Evolutionary conservation across 2,113 vertebrate species (phyloP).

Genomic region (Gallinago undulata): DNA sequence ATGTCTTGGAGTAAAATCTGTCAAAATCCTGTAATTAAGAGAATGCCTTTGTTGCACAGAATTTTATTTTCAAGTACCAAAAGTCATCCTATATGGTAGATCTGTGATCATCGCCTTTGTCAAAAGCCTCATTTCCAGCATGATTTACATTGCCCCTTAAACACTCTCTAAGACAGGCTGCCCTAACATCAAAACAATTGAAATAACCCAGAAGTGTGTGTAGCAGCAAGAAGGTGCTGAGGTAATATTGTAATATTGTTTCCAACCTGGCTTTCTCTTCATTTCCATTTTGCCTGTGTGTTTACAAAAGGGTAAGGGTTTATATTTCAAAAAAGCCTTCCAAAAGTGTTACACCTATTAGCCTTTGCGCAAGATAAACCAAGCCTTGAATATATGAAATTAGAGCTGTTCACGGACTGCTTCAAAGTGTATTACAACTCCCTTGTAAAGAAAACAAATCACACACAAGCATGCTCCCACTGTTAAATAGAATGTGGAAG

Average conservation of each 20-base stretch:
- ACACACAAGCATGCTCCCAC: neutral
- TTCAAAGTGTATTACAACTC: neutral
- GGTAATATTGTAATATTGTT: neutral
- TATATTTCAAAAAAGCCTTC: neutral
- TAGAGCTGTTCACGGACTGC: neutral
- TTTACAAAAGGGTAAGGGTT: neutral
- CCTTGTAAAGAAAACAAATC: neutral
- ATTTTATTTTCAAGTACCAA: neutral
- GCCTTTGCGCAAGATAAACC: neutral
- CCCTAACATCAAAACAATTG: neutral
- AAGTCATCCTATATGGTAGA: neutral
- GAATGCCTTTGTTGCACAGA: neutral
- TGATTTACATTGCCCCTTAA: neutral
- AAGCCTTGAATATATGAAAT: fast-evolving
- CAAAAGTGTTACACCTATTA: neutral
- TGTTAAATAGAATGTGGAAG: neutral
- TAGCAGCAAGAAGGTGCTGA: neutral
- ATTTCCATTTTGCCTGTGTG: neutral
- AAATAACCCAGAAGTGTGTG: neutral
- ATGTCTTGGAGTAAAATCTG: neutral
- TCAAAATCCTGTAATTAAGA: neutral
- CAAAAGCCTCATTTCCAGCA: neutral
- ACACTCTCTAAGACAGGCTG: neutral
- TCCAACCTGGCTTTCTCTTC: neutral
- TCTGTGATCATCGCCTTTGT: neutral